Base-by-base conservation (phyloP, 2,797 vertebrate species). In the Huso huso region DNA sequence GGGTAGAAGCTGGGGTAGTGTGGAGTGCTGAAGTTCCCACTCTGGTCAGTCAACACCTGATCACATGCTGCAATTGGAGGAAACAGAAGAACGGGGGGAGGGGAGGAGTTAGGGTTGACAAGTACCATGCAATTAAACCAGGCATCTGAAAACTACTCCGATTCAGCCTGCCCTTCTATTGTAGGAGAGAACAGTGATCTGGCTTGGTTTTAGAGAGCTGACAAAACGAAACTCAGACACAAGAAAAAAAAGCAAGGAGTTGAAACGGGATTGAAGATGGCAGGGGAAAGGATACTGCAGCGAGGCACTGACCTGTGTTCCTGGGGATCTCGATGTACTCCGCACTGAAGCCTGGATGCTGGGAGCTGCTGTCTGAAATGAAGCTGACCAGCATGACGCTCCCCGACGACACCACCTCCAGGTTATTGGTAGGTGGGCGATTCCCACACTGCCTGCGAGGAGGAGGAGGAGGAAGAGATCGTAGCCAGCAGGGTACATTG, bases 1-100 rank as follows among this genome's bases (percentile, higher is more conserved):
- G 90, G 90, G 75, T 91, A 92, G 78, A 89, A 91, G 71, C 81
- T 81, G 64, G 90, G 89, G 70, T 82, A 76, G 60, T 80, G 73
- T 1, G 89, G 89, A 57, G 85, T 88, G 37, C 71, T 83, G 73
- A 92, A 75, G 58, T 48, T 72, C 67, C 88, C 89, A 1, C 49
- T 0, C 0, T 0, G 3, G 0, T 12, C 6, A n/a, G 74, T 37
- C 49, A 90, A 72, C 7, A 4, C 0, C 1, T 73, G 74, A 7
- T 84, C 87, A 61, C 89, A 92, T 0, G 6, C 69, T 66, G 7
- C 23, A 10, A 64, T 89, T 91, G 23, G 23, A 37, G 23, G 2
- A 37, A 37, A 37, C 23, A 3, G 4, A 37, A 37, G 2, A 37
- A 37, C 23, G 2, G 2, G 23, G 4, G 23, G 4, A 4, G 23